phyloP scores from a whole-genome alignment of 2,797 vertebrate species.

The Gorsachius magnificus region DNA sequence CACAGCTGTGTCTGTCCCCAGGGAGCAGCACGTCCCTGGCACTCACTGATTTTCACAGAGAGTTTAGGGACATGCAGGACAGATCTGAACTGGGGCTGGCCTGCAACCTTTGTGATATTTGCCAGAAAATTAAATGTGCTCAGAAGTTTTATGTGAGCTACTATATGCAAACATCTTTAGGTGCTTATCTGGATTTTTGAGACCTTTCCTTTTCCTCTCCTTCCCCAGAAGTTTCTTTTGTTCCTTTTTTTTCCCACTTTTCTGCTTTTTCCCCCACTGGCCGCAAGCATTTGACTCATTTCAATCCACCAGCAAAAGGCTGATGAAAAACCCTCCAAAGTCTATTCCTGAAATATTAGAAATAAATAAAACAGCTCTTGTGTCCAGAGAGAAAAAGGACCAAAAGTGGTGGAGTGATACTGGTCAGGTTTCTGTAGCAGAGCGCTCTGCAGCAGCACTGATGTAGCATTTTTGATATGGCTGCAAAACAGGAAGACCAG shows the following conservation, averaged over 20 bases:
- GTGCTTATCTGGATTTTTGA: not conserved
- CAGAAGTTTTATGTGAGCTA: not conserved
- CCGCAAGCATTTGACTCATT: not conserved
- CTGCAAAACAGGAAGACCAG: conserved; percentile 20
- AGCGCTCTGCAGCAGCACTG: not conserved
- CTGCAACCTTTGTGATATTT: not conserved
- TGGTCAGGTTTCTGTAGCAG: not conserved
- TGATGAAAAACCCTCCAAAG: not conserved
- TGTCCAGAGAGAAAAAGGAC: not conserved
- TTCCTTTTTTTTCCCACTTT: not conserved
- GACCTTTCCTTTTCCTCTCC: not conserved
- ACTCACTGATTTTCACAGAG: not conserved
- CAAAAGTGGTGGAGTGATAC: not conserved
- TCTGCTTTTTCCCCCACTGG: not conserved
- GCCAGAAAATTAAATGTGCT: not conserved
- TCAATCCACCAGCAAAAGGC: not conserved
- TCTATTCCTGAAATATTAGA: not conserved
- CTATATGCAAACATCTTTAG: not conserved
- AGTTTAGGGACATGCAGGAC: not conserved
- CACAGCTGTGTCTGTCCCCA: not conserved
- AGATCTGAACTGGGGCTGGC: not conserved
- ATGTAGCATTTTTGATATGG: not conserved
- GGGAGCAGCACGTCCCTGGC: not conserved
- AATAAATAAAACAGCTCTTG: not conserved
- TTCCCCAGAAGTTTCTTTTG: not conserved